Evolutionary conservation across 2,113 vertebrate species (phyloP), one percentile per base, ranked within the genome.

Genomic region (Hemiprocne comata): DNA sequence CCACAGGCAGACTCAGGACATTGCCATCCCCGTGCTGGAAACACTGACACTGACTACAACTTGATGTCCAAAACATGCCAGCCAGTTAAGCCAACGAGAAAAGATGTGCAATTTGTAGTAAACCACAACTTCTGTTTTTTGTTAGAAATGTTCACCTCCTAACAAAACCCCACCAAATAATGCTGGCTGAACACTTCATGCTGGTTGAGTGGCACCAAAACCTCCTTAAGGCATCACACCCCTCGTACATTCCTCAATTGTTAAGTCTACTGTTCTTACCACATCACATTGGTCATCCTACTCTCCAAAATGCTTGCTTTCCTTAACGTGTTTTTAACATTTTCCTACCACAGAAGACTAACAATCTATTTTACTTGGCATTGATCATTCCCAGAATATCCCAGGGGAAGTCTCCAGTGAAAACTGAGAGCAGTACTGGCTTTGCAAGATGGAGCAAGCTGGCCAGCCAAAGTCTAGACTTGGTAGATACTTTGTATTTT

Each of bases 31-130:
- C n/a, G n/a, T 2, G 29, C 14, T 46, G 58, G 4, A 67, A 60
- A 40, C 72, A 11, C 61, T 2, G 17, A 42, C 1, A 4, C 40
- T 23, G 7, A 7, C n/a, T 10, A 6, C 26, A 62, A 25, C 4
- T 7, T 2, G 8, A 48, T 7, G n/a, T 8, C 36, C 73, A 40
- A 12, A 78, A 20, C 25, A 8, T 8, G 1, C 4, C 0, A 8
- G 24, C 4, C n/a, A n/a, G n/a, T n/a, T n/a, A n/a, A n/a, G n/a
- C n/a, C n/a, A n/a, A n/a, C n/a, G n/a, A n/a, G 62, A 34, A 31
- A 69, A 85, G 34, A 7, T 2, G 64, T n/a, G 7, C 15, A 67
- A 33, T 13, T 9, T 62, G 24, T 70, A 65, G 46, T 23, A 82
- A 64, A 64, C 16, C 38, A 20, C 29, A 31, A 19, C 3, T 34